Conservation (phyloP, 1,140 invertebrate genomes). For the Trinorchestia longiramus region DNA sequence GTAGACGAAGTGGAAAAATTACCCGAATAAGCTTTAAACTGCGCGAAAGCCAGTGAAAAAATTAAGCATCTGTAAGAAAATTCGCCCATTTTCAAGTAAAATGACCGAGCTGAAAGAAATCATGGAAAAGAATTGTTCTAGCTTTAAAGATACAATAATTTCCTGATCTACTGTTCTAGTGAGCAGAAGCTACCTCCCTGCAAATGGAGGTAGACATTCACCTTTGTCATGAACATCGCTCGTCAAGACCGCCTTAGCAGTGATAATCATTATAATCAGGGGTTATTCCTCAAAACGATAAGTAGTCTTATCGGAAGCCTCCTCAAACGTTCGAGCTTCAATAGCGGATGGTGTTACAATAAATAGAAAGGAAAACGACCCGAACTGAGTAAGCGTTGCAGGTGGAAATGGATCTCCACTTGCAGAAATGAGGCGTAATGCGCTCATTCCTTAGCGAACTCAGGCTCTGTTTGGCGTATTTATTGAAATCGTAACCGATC, state of each 20-base stretch:
- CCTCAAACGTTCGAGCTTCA: background rate
- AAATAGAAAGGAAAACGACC: background rate
- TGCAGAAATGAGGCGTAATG: background rate
- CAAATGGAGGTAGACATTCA: background rate
- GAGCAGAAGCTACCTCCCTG: background rate
- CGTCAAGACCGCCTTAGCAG: background rate
- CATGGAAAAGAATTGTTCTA: background rate
- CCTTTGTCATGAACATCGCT: background rate
- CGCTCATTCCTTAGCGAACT: background rate
- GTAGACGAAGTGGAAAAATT: no score
- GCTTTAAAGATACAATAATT: background rate
- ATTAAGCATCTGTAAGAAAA: background rate
- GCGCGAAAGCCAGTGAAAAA: no score
- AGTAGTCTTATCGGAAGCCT: background rate
- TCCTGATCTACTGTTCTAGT: background rate
- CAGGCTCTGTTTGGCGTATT: background rate
- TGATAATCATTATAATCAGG: conserved; percentile 2
- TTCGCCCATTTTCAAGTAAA: background rate
- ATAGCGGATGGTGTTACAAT: background rate
- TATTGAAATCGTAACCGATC: conserved; percentile 8
- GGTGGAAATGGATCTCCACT: background rate
- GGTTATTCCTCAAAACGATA: background rate
- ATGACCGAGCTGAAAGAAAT: background rate
- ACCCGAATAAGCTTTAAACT: no score
- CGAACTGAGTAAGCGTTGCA: background rate